Evolutionary conservation across 2,888 invertebrate species (phyloP).

Genomic region (Crematogaster levior): DNA sequence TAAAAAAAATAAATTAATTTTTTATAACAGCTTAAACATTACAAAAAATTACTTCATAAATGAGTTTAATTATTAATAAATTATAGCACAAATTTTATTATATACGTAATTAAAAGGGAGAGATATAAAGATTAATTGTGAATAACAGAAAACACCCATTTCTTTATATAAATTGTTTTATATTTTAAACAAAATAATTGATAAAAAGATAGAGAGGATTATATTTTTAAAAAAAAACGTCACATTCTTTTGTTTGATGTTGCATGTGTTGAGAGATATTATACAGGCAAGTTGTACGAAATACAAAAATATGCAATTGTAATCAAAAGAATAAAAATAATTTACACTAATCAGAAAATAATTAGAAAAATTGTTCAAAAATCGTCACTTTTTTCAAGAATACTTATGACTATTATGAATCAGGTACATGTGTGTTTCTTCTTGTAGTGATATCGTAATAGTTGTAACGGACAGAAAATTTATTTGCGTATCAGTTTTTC

Average conservation of each 20-base stretch:
- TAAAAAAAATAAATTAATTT: not conserved
- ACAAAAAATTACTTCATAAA: not conserved
- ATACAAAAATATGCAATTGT: not conserved
- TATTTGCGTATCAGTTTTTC: constrained; percentile 29
- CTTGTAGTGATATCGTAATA: not conserved
- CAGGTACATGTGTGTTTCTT: not conserved
- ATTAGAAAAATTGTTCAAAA: not conserved
- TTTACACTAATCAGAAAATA: not conserved
- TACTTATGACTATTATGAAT: not conserved
- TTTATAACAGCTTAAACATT: not conserved
- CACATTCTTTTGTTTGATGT: not conserved
- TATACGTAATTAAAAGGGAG: not conserved
- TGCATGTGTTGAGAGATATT: not conserved
- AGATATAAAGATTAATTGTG: not conserved
- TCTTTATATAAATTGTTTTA: not conserved
- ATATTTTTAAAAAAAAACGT: not conserved
- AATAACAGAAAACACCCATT: not conserved
- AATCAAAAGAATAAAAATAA: not conserved
- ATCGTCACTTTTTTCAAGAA: not conserved
- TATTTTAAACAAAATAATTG: not conserved
- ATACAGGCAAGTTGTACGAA: not conserved
- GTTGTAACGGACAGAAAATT: constrained; percentile 8
- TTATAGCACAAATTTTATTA: not conserved
- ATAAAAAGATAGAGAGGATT: not conserved
- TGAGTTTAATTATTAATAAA: not conserved